Percentiles rank a stretch among this genome's conserved stretches.
Conservation (phyloP, 1,140 invertebrate species). For the Campoletis sonorensis region DNA sequence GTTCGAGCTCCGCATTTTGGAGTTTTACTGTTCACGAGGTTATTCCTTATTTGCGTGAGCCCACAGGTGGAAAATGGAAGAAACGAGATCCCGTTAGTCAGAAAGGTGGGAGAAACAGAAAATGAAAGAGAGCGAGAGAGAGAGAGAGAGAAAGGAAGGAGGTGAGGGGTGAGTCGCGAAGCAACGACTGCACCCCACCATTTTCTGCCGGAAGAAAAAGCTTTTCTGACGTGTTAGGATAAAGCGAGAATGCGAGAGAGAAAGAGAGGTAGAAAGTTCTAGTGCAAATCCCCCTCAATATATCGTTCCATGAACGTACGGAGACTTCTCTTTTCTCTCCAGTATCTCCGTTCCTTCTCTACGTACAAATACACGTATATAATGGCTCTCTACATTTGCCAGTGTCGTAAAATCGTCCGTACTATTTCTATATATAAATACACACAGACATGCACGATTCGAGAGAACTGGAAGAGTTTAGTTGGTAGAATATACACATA, state of each 20-base stretch:
- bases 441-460: too few species aligned
- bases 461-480: too few species aligned
- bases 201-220: neutral
- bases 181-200: conserved; percentile 2
- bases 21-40: neutral
- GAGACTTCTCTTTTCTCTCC: neutral
- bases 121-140: too few species aligned
- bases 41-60: neutral
- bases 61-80: conserved; percentile 20
- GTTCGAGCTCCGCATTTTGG: neutral
- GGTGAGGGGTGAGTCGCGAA: neutral
- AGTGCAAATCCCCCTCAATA: conserved; percentile 21
- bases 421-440: neutral
- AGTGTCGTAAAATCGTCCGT: neutral
- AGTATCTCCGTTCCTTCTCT: neutral
- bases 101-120: neutral
- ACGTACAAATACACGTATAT: neutral
- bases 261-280: conserved; percentile 4
- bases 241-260: neutral
- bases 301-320: neutral
- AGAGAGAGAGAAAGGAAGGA: neutral
- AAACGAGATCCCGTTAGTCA: neutral
- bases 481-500: neutral
- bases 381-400: neutral
- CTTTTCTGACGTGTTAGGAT: conserved; percentile 19